Conservation (phyloP, 2,113 vertebrate species). For the Pteronura brasiliensis region DNA sequence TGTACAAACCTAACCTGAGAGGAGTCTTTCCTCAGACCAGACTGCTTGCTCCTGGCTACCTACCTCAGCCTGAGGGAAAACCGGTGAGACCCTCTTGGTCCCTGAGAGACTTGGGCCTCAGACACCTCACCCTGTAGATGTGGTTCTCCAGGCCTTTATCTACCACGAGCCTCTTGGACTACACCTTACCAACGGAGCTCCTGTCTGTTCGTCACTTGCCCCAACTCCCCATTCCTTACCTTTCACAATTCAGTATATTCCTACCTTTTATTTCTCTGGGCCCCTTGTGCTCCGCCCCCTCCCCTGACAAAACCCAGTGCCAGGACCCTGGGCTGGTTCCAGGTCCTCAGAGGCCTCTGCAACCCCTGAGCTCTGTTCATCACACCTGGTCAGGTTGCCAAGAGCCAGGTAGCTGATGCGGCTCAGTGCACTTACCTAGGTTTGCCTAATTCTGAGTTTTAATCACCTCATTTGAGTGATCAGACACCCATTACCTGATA, state of each 20-base stretch:
- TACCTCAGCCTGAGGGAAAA: not conserved
- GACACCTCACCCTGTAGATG: not conserved
- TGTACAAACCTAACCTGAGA: not conserved
- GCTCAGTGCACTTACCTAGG: not conserved
- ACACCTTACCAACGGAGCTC: accelerated
- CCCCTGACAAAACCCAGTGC: not conserved
- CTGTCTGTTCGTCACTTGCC: not conserved
- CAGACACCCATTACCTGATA: not conserved
- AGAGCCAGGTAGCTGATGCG: not conserved
- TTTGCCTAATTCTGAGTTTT: not conserved
- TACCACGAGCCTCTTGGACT: not conserved
- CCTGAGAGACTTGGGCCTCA: not conserved
- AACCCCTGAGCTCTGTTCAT: not conserved
- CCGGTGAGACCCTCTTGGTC: not conserved
- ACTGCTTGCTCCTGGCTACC: not conserved
- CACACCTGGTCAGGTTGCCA: not conserved
- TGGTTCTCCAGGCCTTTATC: not conserved
- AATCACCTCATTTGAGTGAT: not conserved
- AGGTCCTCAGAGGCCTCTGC: not conserved
- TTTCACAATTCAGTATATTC: not conserved
- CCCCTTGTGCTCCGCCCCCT: not conserved
- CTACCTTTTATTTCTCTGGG: not conserved
- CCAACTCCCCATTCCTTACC: not conserved
- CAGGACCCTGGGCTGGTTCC: not conserved
- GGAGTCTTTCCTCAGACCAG: too few relatives aligned